phyloP scores from a whole-genome alignment of 2,888 invertebrate species.

The Microchrysa polita region DNA sequence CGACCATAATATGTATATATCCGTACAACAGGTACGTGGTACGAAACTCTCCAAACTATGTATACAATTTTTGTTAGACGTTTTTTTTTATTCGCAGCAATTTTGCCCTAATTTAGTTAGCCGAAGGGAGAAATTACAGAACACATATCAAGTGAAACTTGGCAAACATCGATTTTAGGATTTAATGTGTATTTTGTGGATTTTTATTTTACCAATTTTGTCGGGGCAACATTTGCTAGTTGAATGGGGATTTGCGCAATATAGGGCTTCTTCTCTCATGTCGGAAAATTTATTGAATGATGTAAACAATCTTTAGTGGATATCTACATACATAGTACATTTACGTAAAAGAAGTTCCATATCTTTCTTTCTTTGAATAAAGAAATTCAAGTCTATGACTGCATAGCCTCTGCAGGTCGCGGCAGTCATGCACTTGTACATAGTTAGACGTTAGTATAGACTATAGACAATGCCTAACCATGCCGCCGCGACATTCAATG shows the following conservation, averaged over 20 bases:
- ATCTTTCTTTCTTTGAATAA: no score
- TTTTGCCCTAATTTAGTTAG: slow-evolving; percentile 40
- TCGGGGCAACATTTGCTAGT: slow-evolving; percentile 16
- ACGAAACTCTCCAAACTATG: slow-evolving; percentile 19
- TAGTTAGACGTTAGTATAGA: no score
- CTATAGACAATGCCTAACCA: no score
- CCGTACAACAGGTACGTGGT: slow-evolving; percentile 34
- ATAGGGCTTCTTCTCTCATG: slow-evolving; percentile 5
- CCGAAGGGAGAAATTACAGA: slow-evolving; percentile 39
- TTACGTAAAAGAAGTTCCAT: no score
- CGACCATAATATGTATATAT: not conserved
- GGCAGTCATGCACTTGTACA: no score
- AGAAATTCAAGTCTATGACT: no score
- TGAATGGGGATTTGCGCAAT: slow-evolving; percentile 9
- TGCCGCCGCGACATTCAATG: not conserved
- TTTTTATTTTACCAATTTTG: slow-evolving; percentile 18
- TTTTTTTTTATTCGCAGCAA: no score
- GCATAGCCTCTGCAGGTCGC: no score
- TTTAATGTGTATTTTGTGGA: slow-evolving; percentile 27
- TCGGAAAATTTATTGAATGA: not conserved
- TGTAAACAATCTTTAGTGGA: slow-evolving; percentile 35
- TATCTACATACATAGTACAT: not conserved
- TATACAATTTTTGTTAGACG: not conserved
- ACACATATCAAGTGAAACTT: slow-evolving; percentile 3
- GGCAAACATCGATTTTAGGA: slow-evolving; percentile 39